Conservation (phyloP, 2,888 invertebrate genomes). For the Drosophila diplacantha region DNA sequence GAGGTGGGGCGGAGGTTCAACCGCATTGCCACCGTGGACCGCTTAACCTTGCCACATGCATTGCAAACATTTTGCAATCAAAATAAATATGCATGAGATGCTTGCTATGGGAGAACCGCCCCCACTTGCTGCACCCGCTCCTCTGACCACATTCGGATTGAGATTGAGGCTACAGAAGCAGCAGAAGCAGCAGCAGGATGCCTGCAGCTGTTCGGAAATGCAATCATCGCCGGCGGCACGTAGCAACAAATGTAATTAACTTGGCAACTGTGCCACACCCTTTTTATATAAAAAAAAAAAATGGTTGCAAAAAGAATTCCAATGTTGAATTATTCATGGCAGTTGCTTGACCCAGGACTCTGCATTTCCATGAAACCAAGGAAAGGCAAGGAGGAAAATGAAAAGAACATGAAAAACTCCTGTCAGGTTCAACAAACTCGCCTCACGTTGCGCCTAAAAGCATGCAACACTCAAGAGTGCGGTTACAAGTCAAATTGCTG, state of each 20-base stretch:
- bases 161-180: slow-evolving; percentile 41
- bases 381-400: slow-evolving; percentile 8
- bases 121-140: not conserved
- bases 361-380: not conserved
- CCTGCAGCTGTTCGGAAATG: slow-evolving; percentile 40
- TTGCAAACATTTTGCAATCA: slow-evolving; percentile 29
- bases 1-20: slow-evolving; percentile 1
- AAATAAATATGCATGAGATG: slow-evolving; percentile 44
- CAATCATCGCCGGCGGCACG: slow-evolving; percentile 56
- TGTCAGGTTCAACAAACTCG: slow-evolving; percentile 65
- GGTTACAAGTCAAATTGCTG: slow-evolving; percentile 68
- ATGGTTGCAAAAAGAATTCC: slow-evolving; percentile 14
- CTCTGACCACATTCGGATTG: slow-evolving; percentile 41
- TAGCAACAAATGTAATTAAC: slow-evolving; percentile 69
- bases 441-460: slow-evolving; percentile 68
- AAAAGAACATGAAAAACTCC: slow-evolving; percentile 32
- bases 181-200: slow-evolving; percentile 1
- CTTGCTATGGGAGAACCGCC: not conserved
- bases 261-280: slow-evolving; percentile 49
- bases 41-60: slow-evolving; percentile 35
- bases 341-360: slow-evolving; percentile 36
- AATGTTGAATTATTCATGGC: slow-evolving; percentile 66
- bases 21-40: slow-evolving; percentile 20
- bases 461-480: slow-evolving; percentile 66
- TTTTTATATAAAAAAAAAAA: slow-evolving; percentile 7